Evolutionary conservation across 2,888 invertebrate genomes (phyloP).

Genomic region (Drosophila imparisetae): DNA sequence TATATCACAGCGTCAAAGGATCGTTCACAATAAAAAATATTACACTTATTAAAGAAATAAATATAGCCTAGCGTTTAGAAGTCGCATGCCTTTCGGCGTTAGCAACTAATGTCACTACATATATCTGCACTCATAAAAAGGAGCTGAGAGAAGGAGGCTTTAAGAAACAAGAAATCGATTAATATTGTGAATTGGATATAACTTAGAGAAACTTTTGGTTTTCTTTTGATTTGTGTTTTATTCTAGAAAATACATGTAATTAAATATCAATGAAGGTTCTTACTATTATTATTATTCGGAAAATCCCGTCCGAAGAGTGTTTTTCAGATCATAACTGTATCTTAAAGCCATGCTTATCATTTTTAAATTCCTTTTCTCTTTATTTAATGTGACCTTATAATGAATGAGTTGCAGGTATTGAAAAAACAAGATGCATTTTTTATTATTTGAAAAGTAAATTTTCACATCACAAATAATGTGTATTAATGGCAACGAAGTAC

Average conservation of each 20-base stretch:
- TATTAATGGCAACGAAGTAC: background rate
- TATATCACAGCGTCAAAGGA: conserved; percentile 34
- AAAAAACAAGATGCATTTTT: background rate
- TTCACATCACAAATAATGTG: background rate
- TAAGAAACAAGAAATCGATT: background rate
- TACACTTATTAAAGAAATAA: background rate
- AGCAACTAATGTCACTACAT: background rate
- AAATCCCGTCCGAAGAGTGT: no score
- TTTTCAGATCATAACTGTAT: background rate
- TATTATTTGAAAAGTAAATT: background rate
- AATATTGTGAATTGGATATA: background rate
- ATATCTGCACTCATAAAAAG: background rate
- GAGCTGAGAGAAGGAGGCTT: background rate
- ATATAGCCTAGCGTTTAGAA: background rate
- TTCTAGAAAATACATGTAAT: background rate
- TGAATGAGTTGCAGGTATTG: background rate
- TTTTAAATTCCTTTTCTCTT: background rate
- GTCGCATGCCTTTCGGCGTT: background rate
- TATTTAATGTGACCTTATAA: background rate
- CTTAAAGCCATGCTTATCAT: background rate
- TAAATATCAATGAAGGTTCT: background rate
- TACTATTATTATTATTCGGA: no score
- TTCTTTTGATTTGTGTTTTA: background rate
- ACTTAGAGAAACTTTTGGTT: background rate
- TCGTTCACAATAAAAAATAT: conserved; percentile 18